Evolutionary conservation across 2,113 vertebrate species (phyloP).

Genomic region (Ciconia boyciana): DNA sequence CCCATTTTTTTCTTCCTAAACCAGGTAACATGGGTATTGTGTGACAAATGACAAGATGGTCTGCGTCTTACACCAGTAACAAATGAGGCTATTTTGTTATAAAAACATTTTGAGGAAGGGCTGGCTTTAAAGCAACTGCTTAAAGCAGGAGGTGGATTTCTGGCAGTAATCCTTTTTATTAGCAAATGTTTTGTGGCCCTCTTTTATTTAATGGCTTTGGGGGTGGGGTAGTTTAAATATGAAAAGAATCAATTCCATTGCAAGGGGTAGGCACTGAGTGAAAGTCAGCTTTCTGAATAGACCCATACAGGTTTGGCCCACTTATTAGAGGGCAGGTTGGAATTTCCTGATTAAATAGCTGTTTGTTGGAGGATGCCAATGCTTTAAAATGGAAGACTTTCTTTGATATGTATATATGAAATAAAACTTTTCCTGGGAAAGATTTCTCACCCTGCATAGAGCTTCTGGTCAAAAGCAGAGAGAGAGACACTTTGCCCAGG

Average conservation of each 20-base stretch:
- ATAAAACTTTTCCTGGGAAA: background rate
- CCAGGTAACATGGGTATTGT: background rate
- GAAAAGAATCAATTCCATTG: background rate
- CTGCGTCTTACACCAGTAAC: background rate
- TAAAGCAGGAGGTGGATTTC: background rate
- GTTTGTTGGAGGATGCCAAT: background rate
- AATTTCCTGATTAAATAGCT: background rate
- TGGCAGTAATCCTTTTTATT: conserved; percentile 9
- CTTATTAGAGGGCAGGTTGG: background rate
- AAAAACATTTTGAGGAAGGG: background rate
- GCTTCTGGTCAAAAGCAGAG: background rate
- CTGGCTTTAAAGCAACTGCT: background rate
- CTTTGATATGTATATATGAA: background rate
- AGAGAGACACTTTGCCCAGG: background rate
- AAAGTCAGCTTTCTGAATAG: conserved; percentile 6
- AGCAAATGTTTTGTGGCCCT: background rate
- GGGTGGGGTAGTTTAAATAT: background rate
- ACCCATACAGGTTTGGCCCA: background rate
- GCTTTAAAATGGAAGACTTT: background rate
- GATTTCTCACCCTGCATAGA: background rate
- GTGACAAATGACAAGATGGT: background rate
- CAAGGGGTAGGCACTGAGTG: background rate
- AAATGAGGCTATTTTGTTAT: background rate
- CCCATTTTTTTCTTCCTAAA: background rate
- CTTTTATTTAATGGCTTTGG: conserved; percentile 10